Evolutionary conservation across 2,888 invertebrate species (phyloP).

Genomic region (Lasioglossum villosulum): DNA sequence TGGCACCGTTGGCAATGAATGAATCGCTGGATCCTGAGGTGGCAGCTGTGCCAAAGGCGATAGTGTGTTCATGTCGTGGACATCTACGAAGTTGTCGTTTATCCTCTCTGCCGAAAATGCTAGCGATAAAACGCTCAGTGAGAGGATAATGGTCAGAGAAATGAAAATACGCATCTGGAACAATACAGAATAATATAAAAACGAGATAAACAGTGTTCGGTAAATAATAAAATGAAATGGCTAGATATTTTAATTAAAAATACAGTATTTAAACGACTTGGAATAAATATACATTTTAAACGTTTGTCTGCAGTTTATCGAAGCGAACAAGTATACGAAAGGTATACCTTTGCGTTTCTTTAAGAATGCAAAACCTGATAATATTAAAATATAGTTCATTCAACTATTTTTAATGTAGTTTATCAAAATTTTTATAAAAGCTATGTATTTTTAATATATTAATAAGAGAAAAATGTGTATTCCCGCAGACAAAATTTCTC

Average conservation of each 20-base stretch:
- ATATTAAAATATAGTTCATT: background rate
- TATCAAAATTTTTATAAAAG: background rate
- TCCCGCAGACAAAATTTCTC: background rate
- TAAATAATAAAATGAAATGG: background rate
- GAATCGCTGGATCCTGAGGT: conserved; percentile 69
- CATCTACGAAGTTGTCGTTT: conserved; percentile 28
- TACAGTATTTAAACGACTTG: background rate
- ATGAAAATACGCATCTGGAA: conserved; percentile 37
- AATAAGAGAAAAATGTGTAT: background rate
- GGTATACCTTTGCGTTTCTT: background rate
- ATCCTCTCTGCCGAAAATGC: background rate
- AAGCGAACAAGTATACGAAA: background rate
- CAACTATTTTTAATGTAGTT: background rate
- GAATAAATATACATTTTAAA: background rate
- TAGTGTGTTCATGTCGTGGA: conserved; percentile 50
- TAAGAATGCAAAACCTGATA: background rate
- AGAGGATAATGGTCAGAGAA: background rate
- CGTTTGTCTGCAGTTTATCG: background rate
- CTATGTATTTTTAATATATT: background rate
- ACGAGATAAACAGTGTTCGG: background rate
- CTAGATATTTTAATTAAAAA: background rate
- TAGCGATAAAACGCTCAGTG: conserved; percentile 3
- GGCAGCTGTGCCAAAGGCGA: conserved; percentile 27
- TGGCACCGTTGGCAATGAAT: conserved; percentile 67
- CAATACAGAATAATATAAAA: background rate